phyloP scores from a whole-genome alignment of 2,797 vertebrate genomes.

The Peromyscus attwateri region DNA sequence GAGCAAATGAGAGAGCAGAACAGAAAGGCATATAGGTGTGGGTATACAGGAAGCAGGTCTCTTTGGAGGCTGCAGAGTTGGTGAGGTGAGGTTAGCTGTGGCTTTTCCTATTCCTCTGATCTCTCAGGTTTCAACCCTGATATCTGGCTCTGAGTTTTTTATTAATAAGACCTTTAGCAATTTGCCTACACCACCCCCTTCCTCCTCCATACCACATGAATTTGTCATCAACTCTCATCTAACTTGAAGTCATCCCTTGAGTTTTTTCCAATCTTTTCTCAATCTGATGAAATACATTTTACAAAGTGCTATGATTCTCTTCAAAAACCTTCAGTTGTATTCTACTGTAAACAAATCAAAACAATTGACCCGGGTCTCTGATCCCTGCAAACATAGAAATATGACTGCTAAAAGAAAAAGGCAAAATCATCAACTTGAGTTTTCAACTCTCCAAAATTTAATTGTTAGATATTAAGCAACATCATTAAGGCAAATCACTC shows the following conservation, averaged over 20 bases:
- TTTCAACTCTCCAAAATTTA: neutral
- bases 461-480: neutral
- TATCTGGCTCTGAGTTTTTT: too few species aligned
- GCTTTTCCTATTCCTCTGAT: too few species aligned
- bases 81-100: too few species aligned
- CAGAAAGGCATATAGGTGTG: too few species aligned
- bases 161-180: too few species aligned
- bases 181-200: too few species aligned
- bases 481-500: neutral
- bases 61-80: too few species aligned
- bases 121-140: too few species aligned
- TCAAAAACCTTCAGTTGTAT: neutral
- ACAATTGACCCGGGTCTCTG: neutral
- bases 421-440: neutral
- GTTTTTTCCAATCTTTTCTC: neutral
- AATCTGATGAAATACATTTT: neutral
- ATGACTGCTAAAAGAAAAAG: neutral
- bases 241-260: neutral
- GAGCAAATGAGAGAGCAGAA: too few species aligned
- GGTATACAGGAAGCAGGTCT: too few species aligned
- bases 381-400: neutral
- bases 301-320: neutral
- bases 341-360: neutral
- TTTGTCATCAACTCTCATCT: neutral
- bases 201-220: neutral